phyloP scores from a whole-genome alignment of 2,113 vertebrate genomes.

The Misgurnus anguillicaudatus region DNA sequence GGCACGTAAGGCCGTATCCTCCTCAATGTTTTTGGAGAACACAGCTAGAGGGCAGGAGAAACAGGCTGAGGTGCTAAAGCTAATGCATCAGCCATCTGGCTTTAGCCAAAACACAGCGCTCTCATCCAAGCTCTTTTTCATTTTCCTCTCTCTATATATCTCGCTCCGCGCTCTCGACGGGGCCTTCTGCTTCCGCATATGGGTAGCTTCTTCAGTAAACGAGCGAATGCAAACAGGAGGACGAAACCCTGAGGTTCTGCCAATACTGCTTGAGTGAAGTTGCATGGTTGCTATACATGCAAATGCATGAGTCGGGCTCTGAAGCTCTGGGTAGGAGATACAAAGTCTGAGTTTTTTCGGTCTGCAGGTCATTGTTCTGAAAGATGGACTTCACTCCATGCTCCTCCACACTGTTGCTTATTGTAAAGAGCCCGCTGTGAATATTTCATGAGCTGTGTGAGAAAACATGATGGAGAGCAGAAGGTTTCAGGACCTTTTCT shows the following conservation, averaged over 20 bases:
- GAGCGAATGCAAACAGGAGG: conserved; percentile 42
- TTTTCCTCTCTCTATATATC: conserved; percentile 32
- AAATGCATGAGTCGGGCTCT: too few species aligned
- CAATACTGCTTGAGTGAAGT: conserved; percentile 26
- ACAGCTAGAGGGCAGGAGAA: conserved; percentile 65
- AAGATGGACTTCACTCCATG: background rate
- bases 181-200: conserved; percentile 48
- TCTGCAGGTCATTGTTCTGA: conserved; percentile 59
- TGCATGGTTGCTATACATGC: conserved; percentile 2
- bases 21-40: conserved; percentile 60
- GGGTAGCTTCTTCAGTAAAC: conserved; percentile 43
- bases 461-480: conserved; percentile 8
- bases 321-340: conserved; percentile 2
- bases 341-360: conserved; percentile 44
- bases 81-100: conserved; percentile 66
- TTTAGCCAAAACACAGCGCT: conserved; percentile 61
- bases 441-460: conserved; percentile 65
- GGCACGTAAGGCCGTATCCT: conserved; percentile 65
- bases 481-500: conserved; percentile 23
- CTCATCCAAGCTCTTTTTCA: conserved; percentile 37
- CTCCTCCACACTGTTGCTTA: conserved; percentile 63
- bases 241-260: conserved; percentile 47
- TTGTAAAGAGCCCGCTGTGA: conserved; percentile 63
- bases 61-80: conserved; percentile 63
- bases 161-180: conserved; percentile 24